phyloP scores from a whole-genome alignment of 2,888 invertebrate genomes.

The Nezara viridula region DNA sequence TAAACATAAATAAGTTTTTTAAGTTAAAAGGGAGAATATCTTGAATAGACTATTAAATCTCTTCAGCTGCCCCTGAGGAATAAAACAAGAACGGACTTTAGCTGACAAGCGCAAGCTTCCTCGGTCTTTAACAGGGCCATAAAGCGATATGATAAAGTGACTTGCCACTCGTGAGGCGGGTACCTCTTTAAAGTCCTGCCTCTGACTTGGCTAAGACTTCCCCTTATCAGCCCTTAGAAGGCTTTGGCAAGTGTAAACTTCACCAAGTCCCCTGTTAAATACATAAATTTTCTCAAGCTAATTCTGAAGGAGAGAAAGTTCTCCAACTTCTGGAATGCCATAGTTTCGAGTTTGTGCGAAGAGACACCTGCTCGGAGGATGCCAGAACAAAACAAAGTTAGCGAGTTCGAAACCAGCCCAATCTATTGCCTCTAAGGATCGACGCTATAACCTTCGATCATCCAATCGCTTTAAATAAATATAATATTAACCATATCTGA shows the following conservation, averaged over 20 bases:
- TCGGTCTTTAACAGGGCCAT: neutral
- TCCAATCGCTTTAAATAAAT: no score
- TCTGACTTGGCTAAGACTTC: neutral
- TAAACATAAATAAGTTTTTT: no score
- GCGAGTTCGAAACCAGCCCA: neutral
- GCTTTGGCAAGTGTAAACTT: slow-evolving; percentile 38
- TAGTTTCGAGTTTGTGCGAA: slow-evolving; percentile 10
- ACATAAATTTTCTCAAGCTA: slow-evolving; percentile 35
- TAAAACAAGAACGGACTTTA: neutral
- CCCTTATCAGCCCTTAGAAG: slow-evolving; percentile 25
- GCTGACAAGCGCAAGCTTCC: no score
- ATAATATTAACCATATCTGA: no score
- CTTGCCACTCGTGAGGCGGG: neutral
- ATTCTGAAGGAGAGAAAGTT: neutral
- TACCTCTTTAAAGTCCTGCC: slow-evolving; percentile 34
- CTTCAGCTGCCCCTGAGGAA: neutral
- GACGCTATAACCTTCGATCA: no score
- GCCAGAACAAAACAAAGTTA: neutral
- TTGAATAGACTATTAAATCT: neutral
- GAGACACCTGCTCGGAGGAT: neutral
- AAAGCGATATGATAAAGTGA: slow-evolving; percentile 31
- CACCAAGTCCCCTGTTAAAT: slow-evolving; percentile 37
- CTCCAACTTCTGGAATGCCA: slow-evolving; percentile 1
- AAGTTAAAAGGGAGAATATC: neutral
- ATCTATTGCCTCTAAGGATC: neutral